These are phyloP conservation scores for Heliothis virescens DNA, from an alignment of 1,140 invertebrate genomes.

Conservation along the genomic window DNA sequence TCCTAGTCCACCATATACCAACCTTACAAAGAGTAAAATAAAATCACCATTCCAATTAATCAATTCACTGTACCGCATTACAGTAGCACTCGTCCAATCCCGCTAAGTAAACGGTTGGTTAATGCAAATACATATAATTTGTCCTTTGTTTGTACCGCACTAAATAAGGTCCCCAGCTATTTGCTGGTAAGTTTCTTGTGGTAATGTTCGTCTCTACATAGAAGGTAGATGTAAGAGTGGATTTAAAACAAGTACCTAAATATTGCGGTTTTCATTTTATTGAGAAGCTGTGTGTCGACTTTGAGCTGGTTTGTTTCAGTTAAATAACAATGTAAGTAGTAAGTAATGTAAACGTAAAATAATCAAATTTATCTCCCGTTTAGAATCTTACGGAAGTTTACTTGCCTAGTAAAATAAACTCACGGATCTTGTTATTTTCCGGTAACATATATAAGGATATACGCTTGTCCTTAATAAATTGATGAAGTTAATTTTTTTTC, in stretches of 20 bases:
- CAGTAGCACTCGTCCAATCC: constrained; percentile 24
- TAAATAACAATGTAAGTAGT: no score
- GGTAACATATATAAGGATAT: no score
- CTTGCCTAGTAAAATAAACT: no score
- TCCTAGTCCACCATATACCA: background rate
- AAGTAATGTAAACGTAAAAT: no score
- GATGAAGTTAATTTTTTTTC: no score
- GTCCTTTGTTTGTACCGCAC: constrained; percentile 15
- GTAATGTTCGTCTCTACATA: background rate
- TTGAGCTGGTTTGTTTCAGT: no score
- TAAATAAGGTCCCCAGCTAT: constrained; percentile 18
- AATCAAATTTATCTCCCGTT: no score
- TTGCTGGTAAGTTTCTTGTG: constrained; percentile 19
- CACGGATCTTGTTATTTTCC: no score
- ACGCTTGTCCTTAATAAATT: no score
- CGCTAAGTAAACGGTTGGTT: constrained; percentile 27
- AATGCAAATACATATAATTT: constrained; percentile 42
- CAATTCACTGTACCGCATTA: constrained; percentile 2
- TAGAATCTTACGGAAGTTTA: no score
- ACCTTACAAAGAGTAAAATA: background rate
- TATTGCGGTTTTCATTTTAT: background rate
- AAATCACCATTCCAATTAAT: constrained; percentile 12
- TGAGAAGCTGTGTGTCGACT: no score
- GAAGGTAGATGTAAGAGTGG: background rate
- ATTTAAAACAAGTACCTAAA: no score